Base-by-base conservation (phyloP, 2,113 vertebrate genomes). In the Gopherus evgoodei region DNA sequence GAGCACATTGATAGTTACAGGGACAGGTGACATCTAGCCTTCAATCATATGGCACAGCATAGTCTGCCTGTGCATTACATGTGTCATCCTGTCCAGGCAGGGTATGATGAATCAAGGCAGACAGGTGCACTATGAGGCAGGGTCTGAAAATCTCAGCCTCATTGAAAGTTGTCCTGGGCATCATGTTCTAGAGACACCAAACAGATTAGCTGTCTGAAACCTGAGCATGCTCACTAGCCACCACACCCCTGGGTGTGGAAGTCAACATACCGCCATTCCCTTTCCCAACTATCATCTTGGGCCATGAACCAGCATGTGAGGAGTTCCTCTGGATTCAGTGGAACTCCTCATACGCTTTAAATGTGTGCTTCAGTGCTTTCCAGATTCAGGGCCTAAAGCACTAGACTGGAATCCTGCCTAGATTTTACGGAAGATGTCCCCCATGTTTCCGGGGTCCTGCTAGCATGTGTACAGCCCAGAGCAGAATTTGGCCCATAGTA, bases 381-480 rank as follows among this genome's bases (percentile, higher is more conserved):
- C 19, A 90, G 47, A 25, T 54, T 54, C 2, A 0, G 6, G 81
- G 35, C 81, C 85, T 84, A 69, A 93, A 65, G 4, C 31, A 47
- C 10, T 7, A 12, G 38, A 19, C 3, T 59, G 38, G 38, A 56
- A 47, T 47, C 2, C 25, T 56, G 53, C 7, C 81, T n/a, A 57
- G 50, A 35, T 13, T 21, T 38, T 54, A 14, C 14, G 52, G 35
- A n/a, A 25, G 12, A 57, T 83, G 3, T 54, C 9, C 54, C 25
- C 54, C 38, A 5, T 44, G 5, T 35, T 29, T 29, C 49, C 35
- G 17, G 49, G 17, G 31, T 19, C 31, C 31, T 35, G 27, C 29
- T 52, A 35, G 10, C 22, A 35, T 35, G 3, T n/a, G 8, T 31
- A 29, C 21, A 78, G 29, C 29, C 29, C 49, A 0, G 0, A 0